phyloP scores from a whole-genome alignment of 35 echinoderm and acorn worm species.

The Nesometra sesokonis region DNA sequence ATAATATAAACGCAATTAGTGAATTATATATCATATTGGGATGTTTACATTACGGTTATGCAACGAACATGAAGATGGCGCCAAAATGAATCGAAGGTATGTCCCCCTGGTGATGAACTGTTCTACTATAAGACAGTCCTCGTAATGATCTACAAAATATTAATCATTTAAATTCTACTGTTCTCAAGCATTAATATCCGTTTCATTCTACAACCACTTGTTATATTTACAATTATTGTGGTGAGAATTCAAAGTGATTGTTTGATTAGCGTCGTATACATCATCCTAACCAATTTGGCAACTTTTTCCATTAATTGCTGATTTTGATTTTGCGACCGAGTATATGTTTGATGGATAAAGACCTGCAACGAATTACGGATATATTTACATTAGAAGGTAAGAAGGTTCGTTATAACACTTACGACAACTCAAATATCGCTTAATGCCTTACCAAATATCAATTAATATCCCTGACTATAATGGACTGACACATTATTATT shows the following conservation, averaged over 20 bases:
- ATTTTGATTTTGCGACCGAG: neutral
- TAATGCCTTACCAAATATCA: neutral
- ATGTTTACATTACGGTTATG: neutral
- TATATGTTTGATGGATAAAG: neutral
- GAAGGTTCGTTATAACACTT: neutral
- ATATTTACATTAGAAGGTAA: neutral
- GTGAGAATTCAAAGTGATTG: too few relatives aligned
- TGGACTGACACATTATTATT: neutral
- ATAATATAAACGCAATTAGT: neutral
- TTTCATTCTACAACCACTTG: too few relatives aligned
- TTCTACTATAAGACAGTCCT: neutral
- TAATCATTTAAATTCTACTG: too few relatives aligned
- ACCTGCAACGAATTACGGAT: neutral
- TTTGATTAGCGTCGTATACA: too few relatives aligned
- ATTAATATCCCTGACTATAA: neutral
- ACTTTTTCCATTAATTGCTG: neutral
- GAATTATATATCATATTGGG: too few relatives aligned
- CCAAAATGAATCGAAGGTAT: neutral
- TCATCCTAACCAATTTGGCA: neutral
- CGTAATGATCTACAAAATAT: too few relatives aligned
- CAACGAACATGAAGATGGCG: neutral
- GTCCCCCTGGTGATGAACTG: neutral
- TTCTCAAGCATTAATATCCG: too few relatives aligned
- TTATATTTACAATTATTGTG: too few relatives aligned
- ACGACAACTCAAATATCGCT: neutral